phyloP scores from a whole-genome alignment of 2,113 vertebrate species.

The Heterocephalus glaber region DNA sequence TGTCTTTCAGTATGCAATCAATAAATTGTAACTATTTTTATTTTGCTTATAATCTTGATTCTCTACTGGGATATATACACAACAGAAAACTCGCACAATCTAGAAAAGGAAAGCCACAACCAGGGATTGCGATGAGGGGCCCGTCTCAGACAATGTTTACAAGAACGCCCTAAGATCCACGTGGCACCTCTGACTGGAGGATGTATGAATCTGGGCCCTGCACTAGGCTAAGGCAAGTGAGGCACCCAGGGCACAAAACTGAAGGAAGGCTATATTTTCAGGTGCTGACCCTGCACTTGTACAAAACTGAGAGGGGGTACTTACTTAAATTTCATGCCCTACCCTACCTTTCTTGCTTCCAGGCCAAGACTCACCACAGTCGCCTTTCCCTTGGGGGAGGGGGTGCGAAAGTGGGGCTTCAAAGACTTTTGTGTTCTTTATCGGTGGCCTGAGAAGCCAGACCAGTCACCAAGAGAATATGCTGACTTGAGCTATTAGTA shows the following conservation, averaged over 20 bases:
- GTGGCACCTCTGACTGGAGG: not conserved
- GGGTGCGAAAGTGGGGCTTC: not conserved
- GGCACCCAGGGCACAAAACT: not conserved
- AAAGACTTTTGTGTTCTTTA: not conserved
- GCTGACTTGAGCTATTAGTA: not conserved
- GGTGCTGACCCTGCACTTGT: not conserved
- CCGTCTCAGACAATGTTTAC: not conserved
- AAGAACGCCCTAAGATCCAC: not conserved
- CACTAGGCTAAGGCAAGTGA: not conserved
- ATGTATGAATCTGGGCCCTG: not conserved
- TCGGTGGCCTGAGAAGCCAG: not conserved
- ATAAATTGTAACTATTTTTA: slow-evolving; percentile 69
- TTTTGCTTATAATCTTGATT: slow-evolving; percentile 51
- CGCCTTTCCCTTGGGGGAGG: not conserved
- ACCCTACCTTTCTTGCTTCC: not conserved
- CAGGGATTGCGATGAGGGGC: not conserved
- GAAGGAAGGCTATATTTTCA: not conserved
- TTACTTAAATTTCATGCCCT: not conserved
- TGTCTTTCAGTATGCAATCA: slow-evolving; percentile 61
- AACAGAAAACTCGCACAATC: not conserved
- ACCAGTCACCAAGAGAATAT: not conserved
- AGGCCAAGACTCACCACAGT: not conserved
- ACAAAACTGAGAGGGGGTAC: not conserved
- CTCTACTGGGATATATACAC: not conserved
- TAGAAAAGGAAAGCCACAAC: slow-evolving; percentile 2